Base-by-base conservation (phyloP, 1,140 invertebrate genomes). In the Nomia melanderi region DNA sequence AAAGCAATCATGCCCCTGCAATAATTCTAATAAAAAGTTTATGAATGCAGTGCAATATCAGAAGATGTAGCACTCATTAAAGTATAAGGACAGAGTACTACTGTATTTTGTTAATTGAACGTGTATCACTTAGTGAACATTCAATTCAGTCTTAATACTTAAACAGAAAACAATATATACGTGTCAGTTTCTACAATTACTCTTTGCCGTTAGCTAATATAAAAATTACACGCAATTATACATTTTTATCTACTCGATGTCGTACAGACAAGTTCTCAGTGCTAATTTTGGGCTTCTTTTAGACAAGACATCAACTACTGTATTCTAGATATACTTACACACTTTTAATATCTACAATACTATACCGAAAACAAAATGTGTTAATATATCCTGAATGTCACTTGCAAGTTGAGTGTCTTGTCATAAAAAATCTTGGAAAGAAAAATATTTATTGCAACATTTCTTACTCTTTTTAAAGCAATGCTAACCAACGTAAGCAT, bases 91-190 rank as follows among this genome's bases (percentile, higher is more conserved):
- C 20, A 8, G 17, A 44, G 12, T 44, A 14, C 12, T 44, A 12
- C 12, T 17, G 14, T 14, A 36, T 17, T 20, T 1, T 44, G 12
- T 47, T 20, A 17, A 50, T 50, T 17, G 9, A 33, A 81, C 17
- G 23, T 25, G 12, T 33, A 50, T 59, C 62, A 23, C 8, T 27
- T 11, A 7, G 17, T 44, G 36, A 31, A 64, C 60, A 63, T 41
- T 41, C 5, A 33, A 31, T 81, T 82, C 80, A 82, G 81, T 82
- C 81, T 82, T 82, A 72, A 78, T 2, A 57, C 53, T 41, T 64
- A 67, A 62, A 39, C 27, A 60, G 50, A 20, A 54, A 70, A 77
- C 75, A 62, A 66, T 44, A 29, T 39, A 25, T 39, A 33, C n/a
- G 14, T 3, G 47, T 39, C 29, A 25, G 41, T 50, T 23, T 50